Evolutionary conservation across 1,140 invertebrate genomes (phyloP).

Genomic region (Drosophila guanche): DNA sequence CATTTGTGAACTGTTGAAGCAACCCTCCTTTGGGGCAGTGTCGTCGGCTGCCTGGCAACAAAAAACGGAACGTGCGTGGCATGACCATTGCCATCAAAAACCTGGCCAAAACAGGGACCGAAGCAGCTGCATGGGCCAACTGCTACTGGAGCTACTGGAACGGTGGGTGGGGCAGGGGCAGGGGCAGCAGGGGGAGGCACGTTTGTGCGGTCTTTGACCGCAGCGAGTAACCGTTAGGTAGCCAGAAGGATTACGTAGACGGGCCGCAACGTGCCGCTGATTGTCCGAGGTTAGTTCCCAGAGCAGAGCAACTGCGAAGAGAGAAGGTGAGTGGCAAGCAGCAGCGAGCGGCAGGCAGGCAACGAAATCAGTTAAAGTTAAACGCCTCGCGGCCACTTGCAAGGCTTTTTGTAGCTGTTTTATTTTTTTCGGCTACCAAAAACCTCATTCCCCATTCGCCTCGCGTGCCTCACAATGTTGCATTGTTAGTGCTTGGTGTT

Average conservation of each 20-base stretch:
- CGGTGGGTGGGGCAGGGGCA: slow-evolving; percentile 1
- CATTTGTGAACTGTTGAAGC: background rate
- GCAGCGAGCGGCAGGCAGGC: slow-evolving; percentile 1
- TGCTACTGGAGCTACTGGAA: too few relatives aligned
- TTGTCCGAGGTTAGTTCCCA: slow-evolving; percentile 64
- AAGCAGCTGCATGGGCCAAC: too few relatives aligned
- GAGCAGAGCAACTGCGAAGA: slow-evolving; percentile 5
- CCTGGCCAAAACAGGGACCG: slow-evolving; percentile 36
- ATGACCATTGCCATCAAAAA: slow-evolving; percentile 48
- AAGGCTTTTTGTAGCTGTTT: slow-evolving; percentile 13
- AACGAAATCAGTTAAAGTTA: slow-evolving; percentile 72
- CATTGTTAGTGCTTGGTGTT: slow-evolving; percentile 29
- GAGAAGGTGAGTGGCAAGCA: slow-evolving; percentile 9
- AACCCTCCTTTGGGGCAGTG: slow-evolving; percentile 15
- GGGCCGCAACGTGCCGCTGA: slow-evolving; percentile 37
- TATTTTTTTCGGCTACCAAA: slow-evolving; percentile 40
- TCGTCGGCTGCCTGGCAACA: slow-evolving; percentile 33
- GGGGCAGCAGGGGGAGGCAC: slow-evolving; percentile 26
- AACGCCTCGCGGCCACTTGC: slow-evolving; percentile 62
- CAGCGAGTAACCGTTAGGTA: slow-evolving; percentile 59
- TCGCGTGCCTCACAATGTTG: slow-evolving; percentile 47
- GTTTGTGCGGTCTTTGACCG: slow-evolving; percentile 54
- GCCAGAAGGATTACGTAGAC: slow-evolving; percentile 52
- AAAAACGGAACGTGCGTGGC: slow-evolving; percentile 39
- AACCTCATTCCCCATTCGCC: slow-evolving; percentile 57